Evolutionary conservation across 37 sponge, comb jelly and placozoan genomes (phyloP).

Genomic region (Tethya wilhelma): DNA sequence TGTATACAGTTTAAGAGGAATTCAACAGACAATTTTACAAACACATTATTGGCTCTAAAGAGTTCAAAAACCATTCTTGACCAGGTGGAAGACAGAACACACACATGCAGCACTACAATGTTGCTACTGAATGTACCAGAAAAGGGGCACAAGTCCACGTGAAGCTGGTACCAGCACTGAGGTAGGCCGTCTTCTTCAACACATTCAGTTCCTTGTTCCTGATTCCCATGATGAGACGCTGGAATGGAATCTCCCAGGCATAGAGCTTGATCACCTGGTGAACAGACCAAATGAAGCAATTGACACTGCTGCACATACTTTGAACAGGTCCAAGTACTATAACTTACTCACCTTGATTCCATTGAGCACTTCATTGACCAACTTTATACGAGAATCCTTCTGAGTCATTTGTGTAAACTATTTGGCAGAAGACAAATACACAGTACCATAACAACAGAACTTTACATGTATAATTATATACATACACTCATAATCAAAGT

Average conservation of each 20-base stretch:
- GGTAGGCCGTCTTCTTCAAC: conserved; percentile 66
- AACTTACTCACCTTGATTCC: conserved; percentile 73
- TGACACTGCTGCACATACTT: too few species aligned
- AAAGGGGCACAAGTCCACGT: conserved; percentile 94
- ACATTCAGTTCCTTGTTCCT: conserved; percentile 76
- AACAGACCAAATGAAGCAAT: not conserved
- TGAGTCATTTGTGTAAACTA: conserved; percentile 56
- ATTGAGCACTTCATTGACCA: conserved; percentile 89
- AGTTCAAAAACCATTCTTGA: too few species aligned
- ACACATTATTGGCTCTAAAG: too few species aligned
- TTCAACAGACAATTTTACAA: too few species aligned
- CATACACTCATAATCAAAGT: too few species aligned
- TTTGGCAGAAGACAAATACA: too few species aligned
- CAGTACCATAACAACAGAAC: too few species aligned
- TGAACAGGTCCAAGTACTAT: not conserved
- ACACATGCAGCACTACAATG: not conserved
- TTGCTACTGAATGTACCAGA: conserved; percentile 77
- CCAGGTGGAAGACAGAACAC: too few species aligned
- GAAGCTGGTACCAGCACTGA: conserved; percentile 74
- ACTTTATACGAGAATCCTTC: conserved; percentile 82
- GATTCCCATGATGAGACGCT: conserved; percentile 64
- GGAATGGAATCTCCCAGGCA: conserved; percentile 93
- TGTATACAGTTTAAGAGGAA: too few species aligned
- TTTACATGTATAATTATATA: too few species aligned
- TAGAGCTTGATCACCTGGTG: conserved; percentile 95